Base-by-base conservation (phyloP, 2,888 invertebrate species). In the Sympetrum striolatum region DNA sequence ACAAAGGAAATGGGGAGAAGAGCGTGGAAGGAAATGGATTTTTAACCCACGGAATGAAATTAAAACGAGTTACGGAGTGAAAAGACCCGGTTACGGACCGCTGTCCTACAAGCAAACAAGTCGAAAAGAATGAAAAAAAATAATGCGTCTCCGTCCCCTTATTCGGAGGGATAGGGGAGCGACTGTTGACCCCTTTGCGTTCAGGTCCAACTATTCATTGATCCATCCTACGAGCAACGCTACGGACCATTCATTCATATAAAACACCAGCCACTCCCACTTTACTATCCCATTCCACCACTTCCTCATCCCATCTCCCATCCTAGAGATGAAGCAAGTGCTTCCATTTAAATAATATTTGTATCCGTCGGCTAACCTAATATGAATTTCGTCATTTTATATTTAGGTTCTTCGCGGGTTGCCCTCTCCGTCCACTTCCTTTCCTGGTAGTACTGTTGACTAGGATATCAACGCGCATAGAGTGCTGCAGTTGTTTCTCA, bases 101-200 rank as follows among this genome's bases (percentile, higher is more conserved):
- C 31, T 73, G 31, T 25, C 73, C 64, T 64, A 64, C 64, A 64
- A 73, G 73, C 86, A 37, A 64, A 60, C 86, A 39, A 86, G 60
- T 86, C 35, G 35, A 60, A 60, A 37, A 60, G 60, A 60, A 86
- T 64, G 53, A 60, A 18, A 86, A 86, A 86, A 86, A 37, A 31
- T 48, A 39, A 60, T 60, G 60, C 18, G 35, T 18, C 37, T 48
- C 58, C 22, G 18, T 35, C 82, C 18, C 18, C 53, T 48, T 4
- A 31, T 35, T 10, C n/a, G 35, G 5, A n/a, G 31, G 8, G 35
- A 31, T 35, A 58, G 15, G 31, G 82, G 82, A 82, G 82, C 58
- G 82, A 58, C 82, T 82, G 82, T 82, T 82, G 82, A 82, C 82
- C 82, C 82, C 58, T 58, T 60, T 82, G 58, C 82, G 82, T 53